Evolutionary conservation across 2,797 vertebrate genomes (phyloP).

Genomic region (Lacerta bilineata): DNA sequence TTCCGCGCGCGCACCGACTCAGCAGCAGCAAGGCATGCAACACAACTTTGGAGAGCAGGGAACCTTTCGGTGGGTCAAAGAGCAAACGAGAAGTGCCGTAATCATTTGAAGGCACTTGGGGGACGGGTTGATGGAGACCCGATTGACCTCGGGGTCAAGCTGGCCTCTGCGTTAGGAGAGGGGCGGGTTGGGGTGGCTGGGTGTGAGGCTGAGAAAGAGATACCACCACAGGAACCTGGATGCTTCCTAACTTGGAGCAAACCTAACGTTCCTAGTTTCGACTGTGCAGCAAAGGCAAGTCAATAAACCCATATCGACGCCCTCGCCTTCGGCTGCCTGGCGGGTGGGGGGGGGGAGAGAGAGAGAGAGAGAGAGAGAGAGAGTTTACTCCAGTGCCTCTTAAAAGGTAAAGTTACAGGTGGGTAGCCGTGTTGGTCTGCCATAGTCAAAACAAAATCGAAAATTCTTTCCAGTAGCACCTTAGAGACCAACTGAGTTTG

Average conservation of each 20-base stretch:
- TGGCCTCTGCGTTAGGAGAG: conserved; percentile 77
- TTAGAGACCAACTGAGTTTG: too few relatives aligned
- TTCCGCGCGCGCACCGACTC: too few relatives aligned
- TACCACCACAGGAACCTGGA: neutral
- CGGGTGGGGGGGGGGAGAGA: neutral
- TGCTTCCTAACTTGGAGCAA: neutral
- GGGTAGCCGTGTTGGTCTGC: too few relatives aligned
- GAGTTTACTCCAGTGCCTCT: neutral
- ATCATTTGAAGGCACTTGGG: conserved; percentile 61
- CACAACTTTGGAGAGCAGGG: conserved; percentile 44
- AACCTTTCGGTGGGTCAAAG: conserved; percentile 67
- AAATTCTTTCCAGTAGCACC: too few relatives aligned
- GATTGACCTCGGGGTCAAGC: conserved; percentile 80
- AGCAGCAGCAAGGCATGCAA: neutral
- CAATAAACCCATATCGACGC: neutral
- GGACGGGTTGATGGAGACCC: conserved; percentile 71
- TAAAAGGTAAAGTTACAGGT: neutral
- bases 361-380: neutral
- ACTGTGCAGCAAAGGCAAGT: neutral
- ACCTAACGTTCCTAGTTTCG: neutral
- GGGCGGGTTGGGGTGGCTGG: neutral
- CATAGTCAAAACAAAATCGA: too few relatives aligned
- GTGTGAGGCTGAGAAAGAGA: neutral
- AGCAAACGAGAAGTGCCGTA: conserved; percentile 58
- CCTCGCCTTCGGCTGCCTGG: neutral